Conservation (phyloP, 2,888 invertebrate genomes). For the Oasisia sp. region DNA sequence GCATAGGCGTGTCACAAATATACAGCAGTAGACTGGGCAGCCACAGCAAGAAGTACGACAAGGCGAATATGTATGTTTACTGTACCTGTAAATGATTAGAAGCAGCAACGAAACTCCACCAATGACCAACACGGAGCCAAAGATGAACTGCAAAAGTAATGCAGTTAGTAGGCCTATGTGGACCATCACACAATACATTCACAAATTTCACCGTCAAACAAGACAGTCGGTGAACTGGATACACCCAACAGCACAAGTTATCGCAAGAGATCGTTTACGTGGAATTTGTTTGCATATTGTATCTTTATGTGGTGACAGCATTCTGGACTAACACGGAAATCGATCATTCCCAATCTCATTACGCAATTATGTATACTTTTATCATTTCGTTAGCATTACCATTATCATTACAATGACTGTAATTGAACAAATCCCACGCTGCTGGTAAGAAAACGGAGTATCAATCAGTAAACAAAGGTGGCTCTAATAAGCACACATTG, state of each 20-base stretch:
- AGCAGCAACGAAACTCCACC: slow-evolving; percentile 5
- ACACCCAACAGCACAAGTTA: background rate
- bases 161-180: background rate
- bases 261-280: background rate
- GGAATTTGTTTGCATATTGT: background rate
- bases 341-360: too few relatives aligned
- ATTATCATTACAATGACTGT: too few relatives aligned
- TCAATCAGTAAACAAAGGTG: too few relatives aligned
- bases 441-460: too few relatives aligned
- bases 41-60: too few relatives aligned
- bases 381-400: too few relatives aligned
- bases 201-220: background rate
- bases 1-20: background rate
- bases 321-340: too few relatives aligned
- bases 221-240: background rate
- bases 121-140: background rate
- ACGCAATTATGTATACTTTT: too few relatives aligned
- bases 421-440: too few relatives aligned
- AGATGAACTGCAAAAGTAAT: background rate
- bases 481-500: too few relatives aligned
- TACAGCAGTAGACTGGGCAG: background rate
- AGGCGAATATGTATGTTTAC: too few relatives aligned
- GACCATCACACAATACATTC: background rate
- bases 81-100: background rate
- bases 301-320: background rate